Evolutionary conservation across 2,797 vertebrate genomes (phyloP), one percentile per base, ranked within the genome.

Genomic region (Darevskia mixta): DNA sequence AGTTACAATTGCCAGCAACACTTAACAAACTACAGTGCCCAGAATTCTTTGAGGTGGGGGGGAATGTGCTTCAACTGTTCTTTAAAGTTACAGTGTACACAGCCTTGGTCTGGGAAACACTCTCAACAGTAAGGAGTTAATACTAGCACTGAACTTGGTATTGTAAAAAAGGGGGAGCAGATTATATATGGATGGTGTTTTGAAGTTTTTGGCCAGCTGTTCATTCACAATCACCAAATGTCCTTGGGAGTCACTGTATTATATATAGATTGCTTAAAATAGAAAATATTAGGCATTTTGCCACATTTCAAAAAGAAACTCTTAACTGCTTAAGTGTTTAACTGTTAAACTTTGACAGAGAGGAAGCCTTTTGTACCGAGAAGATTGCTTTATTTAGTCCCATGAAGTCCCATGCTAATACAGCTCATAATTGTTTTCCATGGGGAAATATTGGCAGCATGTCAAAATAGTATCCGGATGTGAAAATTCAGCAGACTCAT

Each of bases 191-290:
- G 71, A 67, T 49, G 32, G 17, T 64, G 11, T 66, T 76, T 67
- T 55, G 58, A 69, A 38, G 71, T 81, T 67, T 81, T 23, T 80
- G 71, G 88, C 58, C 79, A 80, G 71, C 69, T 41, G 55, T 76
- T 89, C 83, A 76, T 81, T 89, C 71, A 85, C 78, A 89, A 81
- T 85, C 58, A 76, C 32, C 23, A 76, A 89, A 85, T 41, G 78
- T 69, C 83, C 78, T 75, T 76, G 72, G n/a, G 58, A 85, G 61
- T 72, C 61, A 89, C 41, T 69, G 78, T 75, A 67, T 38, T 89
- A 88, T 89, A 89, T 89, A 89, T 89, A 89, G 83, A 64, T 35
- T 66, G 88, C 83, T 89, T 85, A 89, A 85, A 89, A 89, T 89
- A 89, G 88, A 82, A 89, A 86, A 71, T 72, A 86, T 86, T 78